These are phyloP conservation scores for Pteruthius melanotis DNA, from an alignment of 2,113 vertebrate genomes.

Conservation along the genomic window DNA sequence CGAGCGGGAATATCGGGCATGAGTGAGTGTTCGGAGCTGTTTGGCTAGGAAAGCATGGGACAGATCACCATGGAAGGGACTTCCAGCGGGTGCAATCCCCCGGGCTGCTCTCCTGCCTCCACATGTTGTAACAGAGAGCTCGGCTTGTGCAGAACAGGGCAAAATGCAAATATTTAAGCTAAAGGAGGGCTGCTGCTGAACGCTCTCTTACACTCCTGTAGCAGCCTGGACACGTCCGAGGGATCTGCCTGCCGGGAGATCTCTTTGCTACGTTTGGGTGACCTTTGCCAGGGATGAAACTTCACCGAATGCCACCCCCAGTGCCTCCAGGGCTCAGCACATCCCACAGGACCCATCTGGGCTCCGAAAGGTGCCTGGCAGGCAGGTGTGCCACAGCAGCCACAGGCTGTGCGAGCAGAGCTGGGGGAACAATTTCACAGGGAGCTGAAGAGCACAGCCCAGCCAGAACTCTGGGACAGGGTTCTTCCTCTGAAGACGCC, in stretches of 20 bases:
- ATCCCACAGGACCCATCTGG: background rate
- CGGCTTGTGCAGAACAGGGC: background rate
- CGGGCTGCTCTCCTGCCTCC: background rate
- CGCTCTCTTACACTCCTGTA: background rate
- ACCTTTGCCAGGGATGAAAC: background rate
- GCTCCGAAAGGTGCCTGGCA: background rate
- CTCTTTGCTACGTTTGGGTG: background rate
- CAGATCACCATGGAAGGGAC: background rate
- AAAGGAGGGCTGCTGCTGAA: background rate
- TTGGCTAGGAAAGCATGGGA: background rate
- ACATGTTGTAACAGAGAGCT: background rate
- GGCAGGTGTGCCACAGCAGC: background rate
- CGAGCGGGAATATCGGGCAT: background rate
- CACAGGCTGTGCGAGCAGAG: background rate
- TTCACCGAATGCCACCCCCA: background rate
- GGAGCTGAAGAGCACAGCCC: background rate
- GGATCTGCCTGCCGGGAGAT: background rate
- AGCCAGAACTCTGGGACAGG: background rate
- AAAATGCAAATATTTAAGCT: background rate
- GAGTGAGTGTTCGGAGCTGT: background rate
- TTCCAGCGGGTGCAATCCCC: accelerated
- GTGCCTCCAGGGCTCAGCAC: background rate
- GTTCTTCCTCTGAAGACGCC: background rate
- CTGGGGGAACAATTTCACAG: background rate
- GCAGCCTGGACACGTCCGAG: background rate